phyloP scores from a whole-genome alignment of 1,140 invertebrate genomes.

The Streblospio benedicti region DNA sequence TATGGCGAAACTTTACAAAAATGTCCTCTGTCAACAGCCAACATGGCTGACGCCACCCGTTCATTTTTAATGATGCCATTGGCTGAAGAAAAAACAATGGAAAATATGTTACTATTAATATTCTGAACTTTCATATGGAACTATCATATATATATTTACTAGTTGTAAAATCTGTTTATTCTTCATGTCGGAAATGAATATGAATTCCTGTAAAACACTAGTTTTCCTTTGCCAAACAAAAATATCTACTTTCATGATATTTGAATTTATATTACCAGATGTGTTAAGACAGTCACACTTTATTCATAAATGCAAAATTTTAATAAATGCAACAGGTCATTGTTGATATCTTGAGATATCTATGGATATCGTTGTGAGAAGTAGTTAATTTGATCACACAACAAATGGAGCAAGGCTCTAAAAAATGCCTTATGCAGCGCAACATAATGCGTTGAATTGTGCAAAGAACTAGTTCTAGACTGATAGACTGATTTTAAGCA shows the following conservation, averaged over 20 bases:
- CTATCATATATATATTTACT: neutral
- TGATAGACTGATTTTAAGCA: too few relatives aligned
- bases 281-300: too few relatives aligned
- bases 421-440: too few relatives aligned
- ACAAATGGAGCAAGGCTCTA: too few relatives aligned
- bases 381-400: too few relatives aligned
- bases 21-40: conserved; percentile 71
- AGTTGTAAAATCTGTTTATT: neutral
- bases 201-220: neutral
- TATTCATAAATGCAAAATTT: too few relatives aligned
- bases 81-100: conserved; percentile 51
- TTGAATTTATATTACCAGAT: neutral
- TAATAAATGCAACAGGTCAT: too few relatives aligned
- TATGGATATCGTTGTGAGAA: too few relatives aligned
- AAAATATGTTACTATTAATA: conserved; percentile 1
- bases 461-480: too few relatives aligned
- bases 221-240: neutral
- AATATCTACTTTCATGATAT: neutral
- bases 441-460: too few relatives aligned
- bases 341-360: too few relatives aligned
- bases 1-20: conserved; percentile 71
- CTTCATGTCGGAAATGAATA: neutral
- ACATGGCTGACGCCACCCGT: conserved; percentile 74
- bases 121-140: neutral
- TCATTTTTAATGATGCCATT: conserved; percentile 75